Evolutionary conservation across 2,888 invertebrate genomes (phyloP), one percentile per base, ranked within the genome.

Genomic region (Ophonus ardosiacus): DNA sequence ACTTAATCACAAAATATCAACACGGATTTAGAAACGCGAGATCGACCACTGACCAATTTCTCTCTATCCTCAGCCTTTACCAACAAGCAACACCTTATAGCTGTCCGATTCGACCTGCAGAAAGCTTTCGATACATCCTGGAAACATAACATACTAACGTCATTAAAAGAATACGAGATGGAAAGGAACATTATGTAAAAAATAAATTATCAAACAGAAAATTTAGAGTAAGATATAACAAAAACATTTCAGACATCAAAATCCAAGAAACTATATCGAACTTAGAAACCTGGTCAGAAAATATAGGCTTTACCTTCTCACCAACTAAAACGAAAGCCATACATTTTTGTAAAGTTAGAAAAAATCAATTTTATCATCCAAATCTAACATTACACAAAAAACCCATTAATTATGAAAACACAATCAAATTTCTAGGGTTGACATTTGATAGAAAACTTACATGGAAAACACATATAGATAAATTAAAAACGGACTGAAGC

Each of bases 21-120:
- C n/a, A n/a, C n/a, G n/a, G n/a, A n/a, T n/a, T n/a, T n/a, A n/a
- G n/a, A n/a, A n/a, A n/a, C n/a, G n/a, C n/a, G n/a, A n/a, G n/a
- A n/a, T n/a, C n/a, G n/a, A n/a, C n/a, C n/a, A n/a, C n/a, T n/a
- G n/a, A n/a, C n/a, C n/a, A n/a, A n/a, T n/a, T n/a, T n/a, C n/a
- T n/a, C n/a, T n/a, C n/a, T n/a, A n/a, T n/a, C n/a, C n/a, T 24
- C 38, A 76, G 21, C 76, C 56, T 76, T 76, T 18, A 7, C 38
- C 0, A 43, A 76, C 6, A 38, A 43, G 18, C 76, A 76, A 51
- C 76, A 51, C 21, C 76, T 76, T n/a, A n/a, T 51, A 4, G 76
- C 76, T 21, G 56, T 76, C 0, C 51, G 0, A 7, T 76, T 76
- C 18, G 76, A 76, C 13, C n/a, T 79, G 18, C 40, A 18, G 24